Base-by-base conservation (phyloP, 2,797 vertebrate species). In the Schizopygopsis malacanthus region DNA sequence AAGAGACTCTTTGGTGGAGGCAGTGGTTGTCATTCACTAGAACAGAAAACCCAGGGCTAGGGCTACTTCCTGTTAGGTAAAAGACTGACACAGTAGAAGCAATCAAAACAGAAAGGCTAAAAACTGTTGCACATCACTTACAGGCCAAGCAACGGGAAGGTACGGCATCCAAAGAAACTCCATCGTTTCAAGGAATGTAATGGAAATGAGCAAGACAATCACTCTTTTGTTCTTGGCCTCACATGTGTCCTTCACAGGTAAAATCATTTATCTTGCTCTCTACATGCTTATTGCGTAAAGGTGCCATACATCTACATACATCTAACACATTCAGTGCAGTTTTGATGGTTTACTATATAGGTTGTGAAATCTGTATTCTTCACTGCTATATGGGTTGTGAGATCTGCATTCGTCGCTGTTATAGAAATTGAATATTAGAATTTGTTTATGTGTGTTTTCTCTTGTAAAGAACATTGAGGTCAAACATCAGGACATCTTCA, bases 51-150 rank as follows among this genome's bases (percentile, higher is more conserved):
- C 85, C 69, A 90, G 90, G 90, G 85, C 88, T 59, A 86, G 85
- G 93, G 93, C 91, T 92, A 90, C 91, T 95, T 96, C 94, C 94
- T 95, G 91, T 92, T 83, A 82, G 75, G 67, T 81, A 70, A 84
- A 84, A 65, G 82, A 39, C 67, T 83, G 77, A 83, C 50, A 75
- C 18, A 59, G 65, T n/a, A 56, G 22, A 88, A 59, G 71, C 79
- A 70, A 39, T 54, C 71, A 85, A 86, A 83, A 79, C 69, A 65
- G 61, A 81, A 70, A 87, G 79, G 54, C 72, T 61, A 70, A 78
- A 82, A 80, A 83, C 75, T 56, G 78, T 39, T n/a, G 65, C 56
- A 63, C 52, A 84, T 37, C 77, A 52, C 41, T 15, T 70, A 84
- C 54, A 86, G 71, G 56, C 59, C 72, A 70, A 72, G 76, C 39